phyloP scores from a whole-genome alignment of 2,113 vertebrate genomes.

The Galeopterus variegatus region DNA sequence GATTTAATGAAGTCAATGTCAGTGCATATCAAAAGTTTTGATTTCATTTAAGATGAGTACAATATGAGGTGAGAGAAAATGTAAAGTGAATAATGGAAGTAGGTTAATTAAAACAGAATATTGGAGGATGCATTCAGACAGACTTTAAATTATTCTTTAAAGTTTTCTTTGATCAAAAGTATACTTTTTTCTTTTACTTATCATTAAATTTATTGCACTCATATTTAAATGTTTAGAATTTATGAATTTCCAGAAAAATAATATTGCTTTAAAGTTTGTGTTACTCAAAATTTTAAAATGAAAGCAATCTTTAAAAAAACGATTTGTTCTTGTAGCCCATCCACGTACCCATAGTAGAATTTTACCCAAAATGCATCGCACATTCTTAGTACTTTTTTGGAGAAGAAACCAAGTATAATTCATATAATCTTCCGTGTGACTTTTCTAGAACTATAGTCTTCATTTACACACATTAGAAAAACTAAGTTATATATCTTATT shows the following conservation, averaged over 20 bases:
- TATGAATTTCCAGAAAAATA: neutral
- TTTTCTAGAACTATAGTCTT: neutral
- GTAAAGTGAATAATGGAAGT: neutral
- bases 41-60: constrained; percentile 72
- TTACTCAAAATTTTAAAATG: neutral
- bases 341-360: neutral
- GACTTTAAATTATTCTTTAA: constrained; percentile 29
- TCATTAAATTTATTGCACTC: neutral
- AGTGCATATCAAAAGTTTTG: constrained; percentile 78
- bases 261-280: constrained; percentile 23
- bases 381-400: neutral
- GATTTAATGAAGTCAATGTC: constrained; percentile 81
- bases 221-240: constrained; percentile 31
- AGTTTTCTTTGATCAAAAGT: neutral
- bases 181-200: neutral
- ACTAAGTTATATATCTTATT: neutral
- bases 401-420: neutral
- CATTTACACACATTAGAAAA: neutral
- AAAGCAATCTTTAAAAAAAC: neutral
- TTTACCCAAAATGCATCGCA: neutral
- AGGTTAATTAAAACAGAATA: constrained; percentile 8
- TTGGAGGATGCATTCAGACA: neutral
- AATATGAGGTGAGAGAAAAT: constrained; percentile 57
- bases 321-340: neutral
- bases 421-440: neutral